phyloP scores from a whole-genome alignment of 2,888 invertebrate genomes.

The Coleophora flavipennella region DNA sequence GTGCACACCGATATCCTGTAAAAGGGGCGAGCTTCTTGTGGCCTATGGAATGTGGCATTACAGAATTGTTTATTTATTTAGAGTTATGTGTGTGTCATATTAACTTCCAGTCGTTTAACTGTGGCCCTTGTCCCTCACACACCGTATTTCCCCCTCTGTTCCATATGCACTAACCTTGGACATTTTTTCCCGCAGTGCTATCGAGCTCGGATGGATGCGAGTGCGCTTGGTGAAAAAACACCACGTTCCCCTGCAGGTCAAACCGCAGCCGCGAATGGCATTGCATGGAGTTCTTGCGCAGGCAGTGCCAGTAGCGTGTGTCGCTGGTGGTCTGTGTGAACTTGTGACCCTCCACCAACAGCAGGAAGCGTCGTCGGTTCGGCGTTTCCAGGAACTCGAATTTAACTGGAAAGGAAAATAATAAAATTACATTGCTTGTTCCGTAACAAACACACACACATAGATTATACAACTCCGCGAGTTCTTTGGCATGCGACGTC shows the following conservation, averaged over 20 bases:
- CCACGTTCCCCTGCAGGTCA: conserved; percentile 6
- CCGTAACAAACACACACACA: background rate
- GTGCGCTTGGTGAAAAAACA: conserved; percentile 10
- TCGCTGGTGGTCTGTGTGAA: conserved; percentile 20
- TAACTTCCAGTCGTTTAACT: too few species aligned
- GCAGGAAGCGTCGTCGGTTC: conserved; percentile 12
- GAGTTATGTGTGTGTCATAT: too few species aligned
- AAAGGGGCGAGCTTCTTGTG: too few species aligned
- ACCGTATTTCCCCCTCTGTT: too few species aligned
- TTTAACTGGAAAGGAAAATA: background rate
- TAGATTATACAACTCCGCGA: too few species aligned
- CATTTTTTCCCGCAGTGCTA: too few species aligned
- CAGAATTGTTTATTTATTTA: too few species aligned
- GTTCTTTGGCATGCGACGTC: too few species aligned
- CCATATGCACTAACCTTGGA: too few species aligned
- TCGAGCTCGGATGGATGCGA: background rate
- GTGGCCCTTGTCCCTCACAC: too few species aligned
- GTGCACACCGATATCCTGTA: too few species aligned
- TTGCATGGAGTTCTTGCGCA: conserved; percentile 12
- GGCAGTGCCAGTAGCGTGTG: conserved; percentile 22
- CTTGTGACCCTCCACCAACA: conserved; percentile 14
- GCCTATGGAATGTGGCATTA: too few species aligned
- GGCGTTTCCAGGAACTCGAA: conserved; percentile 4
- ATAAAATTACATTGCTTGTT: background rate
- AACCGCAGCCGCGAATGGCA: conserved; percentile 14